Evolutionary conservation across 2,113 vertebrate genomes (phyloP).

Genomic region (Scopus umbretta): DNA sequence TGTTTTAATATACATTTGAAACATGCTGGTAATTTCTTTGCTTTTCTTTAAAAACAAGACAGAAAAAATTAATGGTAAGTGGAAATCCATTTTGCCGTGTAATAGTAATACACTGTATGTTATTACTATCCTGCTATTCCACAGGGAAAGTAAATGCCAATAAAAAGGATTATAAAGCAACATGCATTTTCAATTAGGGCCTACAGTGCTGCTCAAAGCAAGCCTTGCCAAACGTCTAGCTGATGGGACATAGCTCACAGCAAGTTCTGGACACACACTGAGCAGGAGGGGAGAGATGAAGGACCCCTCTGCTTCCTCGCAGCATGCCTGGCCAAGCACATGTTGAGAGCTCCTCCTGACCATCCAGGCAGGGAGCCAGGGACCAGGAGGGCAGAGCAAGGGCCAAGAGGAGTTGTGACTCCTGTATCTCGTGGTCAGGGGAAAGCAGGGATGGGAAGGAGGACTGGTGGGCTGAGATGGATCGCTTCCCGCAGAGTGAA

Average conservation of each 20-base stretch:
- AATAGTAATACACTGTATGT: neutral
- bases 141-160: neutral
- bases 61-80: neutral
- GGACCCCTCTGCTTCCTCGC: neutral
- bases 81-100: neutral
- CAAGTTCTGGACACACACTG: neutral
- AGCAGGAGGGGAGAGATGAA: neutral
- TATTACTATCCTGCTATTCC: neutral
- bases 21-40: neutral
- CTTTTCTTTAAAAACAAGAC: neutral
- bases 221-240: neutral
- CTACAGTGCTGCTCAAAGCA: neutral
- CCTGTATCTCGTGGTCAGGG: neutral
- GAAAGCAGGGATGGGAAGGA: neutral
- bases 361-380: neutral
- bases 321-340: neutral
- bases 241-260: neutral
- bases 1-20: neutral
- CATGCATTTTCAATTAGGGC: constrained; percentile 5
- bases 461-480: neutral
- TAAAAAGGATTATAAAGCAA: constrained; percentile 21
- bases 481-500: rapidly evolving
- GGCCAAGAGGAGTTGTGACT: neutral
- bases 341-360: neutral
- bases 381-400: neutral